Conservation (phyloP, 1,140 invertebrate genomes). For the Scaptomyza graminum region DNA sequence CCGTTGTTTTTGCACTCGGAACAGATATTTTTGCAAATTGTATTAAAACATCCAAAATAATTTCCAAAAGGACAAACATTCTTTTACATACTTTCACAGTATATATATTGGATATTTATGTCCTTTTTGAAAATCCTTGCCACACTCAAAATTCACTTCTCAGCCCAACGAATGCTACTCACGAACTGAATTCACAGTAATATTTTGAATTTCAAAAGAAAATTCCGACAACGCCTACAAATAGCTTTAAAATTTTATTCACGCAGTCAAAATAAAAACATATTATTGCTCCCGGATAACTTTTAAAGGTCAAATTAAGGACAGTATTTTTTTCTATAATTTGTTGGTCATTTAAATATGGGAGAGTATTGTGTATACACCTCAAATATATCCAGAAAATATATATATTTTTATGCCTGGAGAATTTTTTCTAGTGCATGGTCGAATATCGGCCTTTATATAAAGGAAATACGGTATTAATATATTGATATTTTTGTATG, state of each 20-base stretch:
- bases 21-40: conserved; percentile 16
- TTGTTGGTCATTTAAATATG: conserved; percentile 27
- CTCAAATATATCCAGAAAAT: conserved; percentile 30
- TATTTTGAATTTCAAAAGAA: conserved; percentile 65
- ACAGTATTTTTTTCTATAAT: conserved; percentile 54
- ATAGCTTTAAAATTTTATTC: conserved; percentile 72
- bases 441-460: conserved; percentile 30
- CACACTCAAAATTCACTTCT: conserved; percentile 58
- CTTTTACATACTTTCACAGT: conserved; percentile 44
- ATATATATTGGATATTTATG: conserved; percentile 7
- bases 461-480: conserved; percentile 60
- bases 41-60: neutral
- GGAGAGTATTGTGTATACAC: conserved; percentile 1
- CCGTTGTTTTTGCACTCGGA: conserved; percentile 51
- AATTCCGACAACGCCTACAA: conserved; percentile 77
- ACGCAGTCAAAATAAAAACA: conserved; percentile 38
- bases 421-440: conserved; percentile 28
- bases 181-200: conserved; percentile 63
- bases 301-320: conserved; percentile 78
- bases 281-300: conserved; percentile 59
- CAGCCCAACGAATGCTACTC: conserved; percentile 62
- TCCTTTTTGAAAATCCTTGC: conserved; percentile 49
- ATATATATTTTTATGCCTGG: conserved; percentile 37
- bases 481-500: conserved; percentile 33
- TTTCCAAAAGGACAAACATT: conserved; percentile 14